Evolutionary conservation across 2,888 invertebrate species (phyloP).

Genomic region (Ectropis crepuscularia): DNA sequence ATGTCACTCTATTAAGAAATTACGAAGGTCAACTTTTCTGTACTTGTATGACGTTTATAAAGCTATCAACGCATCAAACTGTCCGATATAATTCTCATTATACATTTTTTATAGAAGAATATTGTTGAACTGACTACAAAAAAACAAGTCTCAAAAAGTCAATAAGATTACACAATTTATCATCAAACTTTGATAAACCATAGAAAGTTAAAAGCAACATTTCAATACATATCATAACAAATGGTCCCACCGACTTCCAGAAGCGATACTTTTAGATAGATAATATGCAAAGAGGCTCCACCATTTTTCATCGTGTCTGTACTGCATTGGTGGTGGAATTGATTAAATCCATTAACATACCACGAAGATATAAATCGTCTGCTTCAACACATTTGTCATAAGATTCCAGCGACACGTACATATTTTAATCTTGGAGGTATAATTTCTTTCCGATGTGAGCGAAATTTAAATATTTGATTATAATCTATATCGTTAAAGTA

Average conservation of each 20-base stretch:
- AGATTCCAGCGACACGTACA: constrained; percentile 47
- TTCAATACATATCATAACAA: constrained; percentile 48
- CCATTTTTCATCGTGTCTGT: constrained; percentile 63
- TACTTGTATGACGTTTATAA: constrained; percentile 14
- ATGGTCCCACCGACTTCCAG: constrained; percentile 44
- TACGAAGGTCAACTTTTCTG: constrained; percentile 7
- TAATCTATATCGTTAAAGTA: constrained; percentile 62
- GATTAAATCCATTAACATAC: constrained; percentile 70
- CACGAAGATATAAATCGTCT: constrained; percentile 63
- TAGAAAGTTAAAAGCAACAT: constrained; percentile 43
- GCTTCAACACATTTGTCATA: constrained; percentile 67
- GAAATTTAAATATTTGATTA: constrained; percentile 78
- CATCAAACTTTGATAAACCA: constrained; percentile 35
- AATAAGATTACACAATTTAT: constrained; percentile 37
- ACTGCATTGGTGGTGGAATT: constrained; percentile 54
- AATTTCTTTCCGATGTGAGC: constrained; percentile 46
- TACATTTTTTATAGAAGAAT: not conserved
- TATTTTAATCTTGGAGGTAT: constrained; percentile 41
- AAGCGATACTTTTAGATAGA: constrained; percentile 54
- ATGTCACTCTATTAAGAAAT: constrained; percentile 35
- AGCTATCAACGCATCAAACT: not conserved
- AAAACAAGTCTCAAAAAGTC: constrained; percentile 29
- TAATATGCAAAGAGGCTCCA: constrained; percentile 54
- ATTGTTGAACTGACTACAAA: not conserved
- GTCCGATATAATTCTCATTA: too few relatives aligned